Base-by-base conservation (phyloP, 2,888 invertebrate genomes). In the Lomographa bimaculata region DNA sequence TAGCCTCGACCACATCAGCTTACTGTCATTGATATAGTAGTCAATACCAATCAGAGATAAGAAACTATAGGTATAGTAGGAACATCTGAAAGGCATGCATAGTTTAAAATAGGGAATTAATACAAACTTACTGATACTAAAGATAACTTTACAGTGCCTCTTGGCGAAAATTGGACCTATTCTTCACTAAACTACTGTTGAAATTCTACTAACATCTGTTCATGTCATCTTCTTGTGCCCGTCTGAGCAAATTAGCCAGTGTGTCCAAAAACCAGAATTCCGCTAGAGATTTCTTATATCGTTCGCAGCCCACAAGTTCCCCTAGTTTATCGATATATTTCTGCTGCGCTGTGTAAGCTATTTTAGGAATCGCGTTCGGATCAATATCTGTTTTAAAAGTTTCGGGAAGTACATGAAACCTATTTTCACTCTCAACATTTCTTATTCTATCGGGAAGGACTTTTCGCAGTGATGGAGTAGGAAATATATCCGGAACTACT, bases 221-320 rank as follows among this genome's bases (percentile, higher is more conserved):
- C 39, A 89, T 25, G 0, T 53, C 49, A 28, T 86, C 84, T 0
- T 66, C 73, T 19, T 89, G 89, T 0, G 83, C 84, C n/a, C 87
- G 61, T 33, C 81, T 65, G 47, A 89, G 46, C 43, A 89, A 38
- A 49, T 83, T 80, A 0, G 89, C 84, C 41, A 91, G 11, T 0
- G 83, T 87, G 18, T 91, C 91, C 54, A 91, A 50, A 36, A 91
- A 89, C 91, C 91, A 91, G 56, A 65, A 89, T 34, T 90, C 89
- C 0, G 87, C 79, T 35, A 89, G 50, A 33, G 84, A 89, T 7
- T 64, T 79, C 34, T 61, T 72, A 36, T 83, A 90, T 21, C 66
- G 62, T 1, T 43, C 64, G 21, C 90, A 83, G 0, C 86, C 90
- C 0, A 86, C 65, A 8, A 83, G 45, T 0, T 72, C 63, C 0